These are phyloP conservation scores for Ciconia stormi DNA, from an alignment of 2,113 vertebrate genomes.

Conservation along the genomic window DNA sequence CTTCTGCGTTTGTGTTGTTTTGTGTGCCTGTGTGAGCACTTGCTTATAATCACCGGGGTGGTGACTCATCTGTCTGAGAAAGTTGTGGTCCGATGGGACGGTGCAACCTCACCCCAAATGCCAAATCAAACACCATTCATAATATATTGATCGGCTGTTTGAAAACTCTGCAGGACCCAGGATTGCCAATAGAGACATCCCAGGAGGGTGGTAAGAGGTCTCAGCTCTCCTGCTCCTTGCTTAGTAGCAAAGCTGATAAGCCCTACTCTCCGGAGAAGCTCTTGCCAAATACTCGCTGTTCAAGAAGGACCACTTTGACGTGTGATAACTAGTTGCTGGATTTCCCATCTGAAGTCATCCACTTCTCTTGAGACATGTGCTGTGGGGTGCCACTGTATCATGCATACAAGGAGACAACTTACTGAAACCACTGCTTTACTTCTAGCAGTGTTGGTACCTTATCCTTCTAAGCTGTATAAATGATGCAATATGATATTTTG, in stretches of 20 bases:
- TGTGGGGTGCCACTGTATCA: background rate
- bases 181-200: background rate
- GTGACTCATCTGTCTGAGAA: background rate
- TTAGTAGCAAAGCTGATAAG: background rate
- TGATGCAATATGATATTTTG: background rate
- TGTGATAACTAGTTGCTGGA: background rate
- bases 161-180: background rate
- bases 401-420: background rate
- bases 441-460: background rate
- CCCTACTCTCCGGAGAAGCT: background rate
- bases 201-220: background rate
- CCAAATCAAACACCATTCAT: background rate
- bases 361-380: background rate
- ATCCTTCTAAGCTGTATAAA: background rate
- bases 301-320: background rate
- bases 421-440: background rate
- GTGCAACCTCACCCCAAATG: background rate
- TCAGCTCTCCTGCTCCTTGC: background rate
- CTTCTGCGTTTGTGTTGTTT: rapidly evolving
- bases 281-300: background rate
- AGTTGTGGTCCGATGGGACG: background rate
- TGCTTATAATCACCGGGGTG: background rate
- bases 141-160: background rate
- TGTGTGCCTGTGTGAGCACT: rapidly evolving
- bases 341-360: background rate